Evolutionary conservation across 2,113 vertebrate genomes (phyloP).

Genomic region (Addax nasomaculatus): DNA sequence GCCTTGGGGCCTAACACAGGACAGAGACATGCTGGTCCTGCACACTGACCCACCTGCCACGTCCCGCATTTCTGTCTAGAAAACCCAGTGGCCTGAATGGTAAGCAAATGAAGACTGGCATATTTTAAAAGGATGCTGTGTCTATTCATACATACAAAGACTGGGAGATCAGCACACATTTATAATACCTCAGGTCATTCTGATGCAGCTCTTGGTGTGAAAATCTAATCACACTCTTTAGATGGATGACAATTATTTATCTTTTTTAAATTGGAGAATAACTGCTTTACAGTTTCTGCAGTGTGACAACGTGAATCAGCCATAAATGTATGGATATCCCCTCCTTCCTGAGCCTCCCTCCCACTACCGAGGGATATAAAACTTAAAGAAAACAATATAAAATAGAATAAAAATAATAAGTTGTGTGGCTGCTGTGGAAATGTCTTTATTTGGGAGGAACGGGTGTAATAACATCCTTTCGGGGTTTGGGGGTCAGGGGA

Average conservation of each 20-base stretch:
- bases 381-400: neutral
- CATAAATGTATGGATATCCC: accelerated
- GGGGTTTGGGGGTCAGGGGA: accelerated
- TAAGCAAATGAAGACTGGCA: accelerated
- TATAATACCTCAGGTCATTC: neutral
- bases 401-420: neutral
- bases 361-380: neutral
- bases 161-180: neutral
- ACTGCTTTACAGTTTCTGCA: neutral
- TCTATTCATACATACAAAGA: neutral
- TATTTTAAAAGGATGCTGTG: neutral
- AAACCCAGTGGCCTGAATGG: neutral
- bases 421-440: neutral
- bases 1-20: neutral
- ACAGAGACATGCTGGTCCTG: accelerated
- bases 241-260: neutral
- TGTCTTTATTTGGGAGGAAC: neutral
- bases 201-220: neutral
- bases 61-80: neutral
- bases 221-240: neutral
- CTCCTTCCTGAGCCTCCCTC: neutral
- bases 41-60: neutral
- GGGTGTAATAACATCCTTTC: neutral
- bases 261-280: neutral
- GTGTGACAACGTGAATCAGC: neutral